These are phyloP conservation scores for Lucinisca nassula DNA, from an alignment of 2,888 invertebrate species.

Conservation along the genomic window DNA sequence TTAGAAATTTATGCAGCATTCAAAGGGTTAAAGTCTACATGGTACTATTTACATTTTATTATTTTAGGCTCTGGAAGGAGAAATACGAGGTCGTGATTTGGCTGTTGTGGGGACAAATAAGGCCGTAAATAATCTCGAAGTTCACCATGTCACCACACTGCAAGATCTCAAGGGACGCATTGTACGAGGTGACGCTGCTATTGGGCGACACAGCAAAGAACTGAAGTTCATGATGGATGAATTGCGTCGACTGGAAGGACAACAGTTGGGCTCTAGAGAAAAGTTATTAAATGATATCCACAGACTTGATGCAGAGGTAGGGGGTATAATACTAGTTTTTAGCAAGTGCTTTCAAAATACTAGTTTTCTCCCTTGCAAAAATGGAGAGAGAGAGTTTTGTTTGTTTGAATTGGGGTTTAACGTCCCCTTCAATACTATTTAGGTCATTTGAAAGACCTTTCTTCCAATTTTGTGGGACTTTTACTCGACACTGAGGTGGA, in stretches of 20 bases:
- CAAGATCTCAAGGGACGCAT: constrained; percentile 87
- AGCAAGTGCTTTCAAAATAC: too few species aligned
- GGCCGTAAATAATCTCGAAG: constrained; percentile 86
- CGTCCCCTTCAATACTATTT: too few species aligned
- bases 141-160: constrained; percentile 86
- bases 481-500: too few species aligned
- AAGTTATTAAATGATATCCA: constrained; percentile 81
- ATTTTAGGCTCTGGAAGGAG: constrained; percentile 82
- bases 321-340: too few species aligned
- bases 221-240: constrained; percentile 80
- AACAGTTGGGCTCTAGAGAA: constrained; percentile 78
- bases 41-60: neutral
- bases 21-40: neutral
- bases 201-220: constrained; percentile 84
- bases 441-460: too few species aligned
- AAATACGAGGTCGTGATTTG: constrained; percentile 81
- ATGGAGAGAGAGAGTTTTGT: too few species aligned
- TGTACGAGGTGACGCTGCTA: constrained; percentile 86
- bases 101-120: constrained; percentile 81
- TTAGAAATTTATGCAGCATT: neutral
- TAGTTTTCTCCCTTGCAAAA: too few species aligned
- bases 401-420: too few species aligned
- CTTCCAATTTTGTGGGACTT: too few species aligned
- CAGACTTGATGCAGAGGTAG: constrained; percentile 84
- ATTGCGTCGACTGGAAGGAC: constrained; percentile 78